These are phyloP conservation scores for Vandiemenella viatica DNA, from an alignment of 2,888 invertebrate species.

Conservation along the genomic window DNA sequence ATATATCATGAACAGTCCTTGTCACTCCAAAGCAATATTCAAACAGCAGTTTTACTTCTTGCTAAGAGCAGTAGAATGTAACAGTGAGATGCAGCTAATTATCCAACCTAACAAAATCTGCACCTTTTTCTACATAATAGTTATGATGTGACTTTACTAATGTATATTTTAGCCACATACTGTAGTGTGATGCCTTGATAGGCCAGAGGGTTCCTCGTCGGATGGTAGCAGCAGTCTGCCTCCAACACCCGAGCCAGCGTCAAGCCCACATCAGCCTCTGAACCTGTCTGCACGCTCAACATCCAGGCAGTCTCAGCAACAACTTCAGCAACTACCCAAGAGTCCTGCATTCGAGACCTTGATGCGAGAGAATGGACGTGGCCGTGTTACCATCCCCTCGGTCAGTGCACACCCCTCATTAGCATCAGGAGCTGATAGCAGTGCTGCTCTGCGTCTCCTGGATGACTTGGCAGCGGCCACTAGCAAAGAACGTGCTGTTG, in stretches of 20 bases:
- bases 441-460: conserved; percentile 5
- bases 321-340: not conserved
- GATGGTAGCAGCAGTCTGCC: too few relatives aligned
- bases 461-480: not conserved
- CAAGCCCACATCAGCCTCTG: conserved; percentile 32
- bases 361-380: not conserved
- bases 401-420: not conserved
- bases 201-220: too few relatives aligned
- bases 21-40: too few relatives aligned
- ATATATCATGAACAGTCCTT: too few relatives aligned
- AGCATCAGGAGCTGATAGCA: not conserved
- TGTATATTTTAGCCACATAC: too few relatives aligned
- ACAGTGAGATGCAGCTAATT: too few relatives aligned
- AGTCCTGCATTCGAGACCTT: not conserved
- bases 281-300: conserved; percentile 36
- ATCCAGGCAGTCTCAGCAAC: not conserved
- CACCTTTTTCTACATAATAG: too few relatives aligned
- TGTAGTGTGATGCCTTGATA: too few relatives aligned
- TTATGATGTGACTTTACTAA: too few relatives aligned
- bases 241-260: conserved; percentile 4
- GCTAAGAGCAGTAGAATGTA: too few relatives aligned
- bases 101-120: too few relatives aligned
- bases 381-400: not conserved
- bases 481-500: not conserved
- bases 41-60: too few relatives aligned